Base-by-base conservation (phyloP, 1,140 invertebrate species). In the Zaprionus nigranus region DNA sequence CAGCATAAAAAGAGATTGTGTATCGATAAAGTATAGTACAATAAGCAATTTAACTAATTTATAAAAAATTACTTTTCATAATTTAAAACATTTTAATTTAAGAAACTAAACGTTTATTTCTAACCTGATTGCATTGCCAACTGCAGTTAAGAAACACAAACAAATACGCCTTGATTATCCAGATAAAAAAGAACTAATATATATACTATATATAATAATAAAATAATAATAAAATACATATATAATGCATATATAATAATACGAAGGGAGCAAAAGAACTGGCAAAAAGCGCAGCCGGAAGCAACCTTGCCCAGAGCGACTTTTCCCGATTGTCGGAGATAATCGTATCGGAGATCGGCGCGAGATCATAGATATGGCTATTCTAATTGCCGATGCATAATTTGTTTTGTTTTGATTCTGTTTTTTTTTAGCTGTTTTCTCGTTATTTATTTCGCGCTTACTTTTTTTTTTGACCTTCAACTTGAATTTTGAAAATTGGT, bases 401-500 rank as follows among this genome's bases (percentile, higher is more conserved):
- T 75, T 69, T 66, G n/a, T 65, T 20, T 7, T 54, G 13, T 26
- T 36, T 57, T 58, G 13, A 46, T 28, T 60, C 4, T 34, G 49
- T 53, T 53, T 20, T 17, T 77, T 69, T 38, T 69, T 65, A 65
- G 49, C 28, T 51, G 36, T 34, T 26, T 15, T 15, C 34, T 13
- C 3, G 20, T 11, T 49, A 15, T 46, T 46, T 59, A 43, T 54
- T 74, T 71, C 15, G 40, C 72, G 71, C 34, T 78, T 78, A 78
- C 72, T 78, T 78, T 40, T 40, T 40, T 40, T 40, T 75, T 69
- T 71, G 79, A 76, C 85, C 85, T 90, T 90, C 85, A 90, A 90
- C 85, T 90, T 90, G 85, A 90, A 90, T 90, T 82, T 76, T 79
- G 85, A 90, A 46, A 90, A 90, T 90, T 90, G 85, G 79, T 64